Percentiles rank a stretch among this genome's conserved stretches.
Conservation (phyloP, 2,113 vertebrate species). For the Aspidoscelis tigris region DNA sequence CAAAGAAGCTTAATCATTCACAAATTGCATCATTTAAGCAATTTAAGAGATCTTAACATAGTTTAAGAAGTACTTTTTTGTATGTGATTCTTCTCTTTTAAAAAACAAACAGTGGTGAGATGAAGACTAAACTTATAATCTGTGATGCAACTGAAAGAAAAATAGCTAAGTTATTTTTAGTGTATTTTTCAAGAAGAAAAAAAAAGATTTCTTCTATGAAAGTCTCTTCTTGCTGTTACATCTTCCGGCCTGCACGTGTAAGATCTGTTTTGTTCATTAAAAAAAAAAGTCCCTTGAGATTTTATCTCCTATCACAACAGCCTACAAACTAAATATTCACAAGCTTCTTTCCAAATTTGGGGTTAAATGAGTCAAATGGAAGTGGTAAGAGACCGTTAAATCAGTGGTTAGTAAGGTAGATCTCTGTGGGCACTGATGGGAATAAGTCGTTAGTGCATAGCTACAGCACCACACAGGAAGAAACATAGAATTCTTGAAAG, state of each 20-base stretch:
- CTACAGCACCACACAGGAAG: slow-evolving; percentile 82
- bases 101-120: background rate
- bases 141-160: slow-evolving; percentile 6
- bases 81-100: background rate
- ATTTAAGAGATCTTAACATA: too few relatives aligned
- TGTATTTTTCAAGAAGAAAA: background rate
- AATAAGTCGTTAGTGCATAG: slow-evolving; percentile 89
- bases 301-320: slow-evolving; percentile 75
- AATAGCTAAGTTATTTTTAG: background rate
- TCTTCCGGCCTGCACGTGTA: slow-evolving; percentile 50
- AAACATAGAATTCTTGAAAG: slow-evolving; percentile 76
- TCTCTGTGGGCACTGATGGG: slow-evolving; percentile 89
- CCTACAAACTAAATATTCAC: slow-evolving; percentile 68
- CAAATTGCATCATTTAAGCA: background rate
- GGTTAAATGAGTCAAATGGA: slow-evolving; percentile 80
- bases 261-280: slow-evolving; percentile 47
- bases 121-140: slow-evolving; percentile 1
- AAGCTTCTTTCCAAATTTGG: slow-evolving; percentile 53
- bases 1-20: too few relatives aligned
- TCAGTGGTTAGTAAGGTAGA: slow-evolving; percentile 87
- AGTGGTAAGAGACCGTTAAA: slow-evolving; percentile 93
- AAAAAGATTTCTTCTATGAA: background rate
- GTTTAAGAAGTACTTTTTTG: background rate
- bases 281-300: slow-evolving; percentile 77
- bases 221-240: slow-evolving; percentile 1